phyloP scores from a whole-genome alignment of 64 coral and sea anemone genomes.

The Stichodactyla mertensii region DNA sequence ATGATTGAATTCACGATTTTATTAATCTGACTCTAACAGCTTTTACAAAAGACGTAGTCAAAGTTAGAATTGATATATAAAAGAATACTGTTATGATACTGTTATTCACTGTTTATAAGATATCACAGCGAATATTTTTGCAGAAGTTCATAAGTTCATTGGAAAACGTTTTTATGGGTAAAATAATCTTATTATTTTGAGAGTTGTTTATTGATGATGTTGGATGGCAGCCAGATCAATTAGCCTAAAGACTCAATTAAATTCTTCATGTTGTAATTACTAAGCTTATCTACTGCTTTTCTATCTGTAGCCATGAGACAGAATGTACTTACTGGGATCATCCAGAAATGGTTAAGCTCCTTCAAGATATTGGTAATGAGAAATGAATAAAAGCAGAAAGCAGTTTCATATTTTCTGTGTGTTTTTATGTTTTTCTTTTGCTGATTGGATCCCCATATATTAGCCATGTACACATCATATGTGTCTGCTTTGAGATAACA shows the following conservation, averaged over 20 bases:
- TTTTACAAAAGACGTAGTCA: not conserved
- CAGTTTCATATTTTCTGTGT: no score
- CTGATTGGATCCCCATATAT: no score
- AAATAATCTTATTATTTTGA: not conserved
- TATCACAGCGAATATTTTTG: no score
- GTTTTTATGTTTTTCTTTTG: no score
- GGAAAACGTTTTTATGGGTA: not conserved
- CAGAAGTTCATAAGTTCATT: not conserved
- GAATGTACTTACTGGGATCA: constrained; percentile 95
- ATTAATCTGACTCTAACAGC: not conserved
- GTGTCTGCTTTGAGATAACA: no score
- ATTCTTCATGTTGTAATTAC: not conserved
- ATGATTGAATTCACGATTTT: not conserved
- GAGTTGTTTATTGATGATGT: not conserved
- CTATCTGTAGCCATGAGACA: constrained; percentile 67
- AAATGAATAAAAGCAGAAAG: not conserved
- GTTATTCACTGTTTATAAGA: no score
- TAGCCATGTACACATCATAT: no score
- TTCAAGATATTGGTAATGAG: constrained; percentile 73
- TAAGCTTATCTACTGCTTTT: not conserved
- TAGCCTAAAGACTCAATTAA: not conserved
- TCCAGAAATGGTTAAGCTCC: constrained; percentile 79
- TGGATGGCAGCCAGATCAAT: constrained; percentile 2
- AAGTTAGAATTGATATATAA: not conserved
- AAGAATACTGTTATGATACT: not conserved